These are phyloP conservation scores for Psylliodes chrysocephalus DNA, from an alignment of 2,888 invertebrate genomes.

Conservation along the genomic window DNA sequence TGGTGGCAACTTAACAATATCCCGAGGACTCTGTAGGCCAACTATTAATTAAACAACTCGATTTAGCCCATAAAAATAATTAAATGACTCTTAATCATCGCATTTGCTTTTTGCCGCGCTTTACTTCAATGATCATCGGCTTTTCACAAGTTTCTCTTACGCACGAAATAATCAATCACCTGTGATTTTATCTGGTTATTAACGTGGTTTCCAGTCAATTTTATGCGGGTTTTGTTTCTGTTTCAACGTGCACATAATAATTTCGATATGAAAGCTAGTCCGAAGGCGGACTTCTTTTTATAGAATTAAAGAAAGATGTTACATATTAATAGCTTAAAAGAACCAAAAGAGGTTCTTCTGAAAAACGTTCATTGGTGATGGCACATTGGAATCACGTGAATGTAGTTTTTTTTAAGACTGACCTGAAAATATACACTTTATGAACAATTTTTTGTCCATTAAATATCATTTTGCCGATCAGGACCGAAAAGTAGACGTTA, in stretches of 20 bases:
- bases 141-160: constrained; percentile 29
- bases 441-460: too few relatives aligned
- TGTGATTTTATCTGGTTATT: constrained; percentile 16
- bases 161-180: constrained; percentile 27
- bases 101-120: constrained; percentile 41
- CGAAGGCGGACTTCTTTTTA: too few relatives aligned
- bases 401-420: too few relatives aligned
- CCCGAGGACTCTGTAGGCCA: constrained; percentile 53
- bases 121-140: constrained; percentile 31
- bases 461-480: too few relatives aligned
- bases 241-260: background rate
- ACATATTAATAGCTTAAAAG: too few relatives aligned
- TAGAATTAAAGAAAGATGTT: too few relatives aligned
- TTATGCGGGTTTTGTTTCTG: constrained; percentile 1
- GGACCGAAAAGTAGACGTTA: too few relatives aligned
- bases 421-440: too few relatives aligned
- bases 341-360: too few relatives aligned
- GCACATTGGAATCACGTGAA: too few relatives aligned
- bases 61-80: constrained; percentile 59
- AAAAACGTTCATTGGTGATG: too few relatives aligned
- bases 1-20: constrained; percentile 58
- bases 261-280: too few relatives aligned
- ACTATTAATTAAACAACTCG: constrained; percentile 59
- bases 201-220: background rate
- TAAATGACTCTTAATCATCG: constrained; percentile 56